phyloP scores from a whole-genome alignment of 2,113 vertebrate genomes.

The Zapornia atra region DNA sequence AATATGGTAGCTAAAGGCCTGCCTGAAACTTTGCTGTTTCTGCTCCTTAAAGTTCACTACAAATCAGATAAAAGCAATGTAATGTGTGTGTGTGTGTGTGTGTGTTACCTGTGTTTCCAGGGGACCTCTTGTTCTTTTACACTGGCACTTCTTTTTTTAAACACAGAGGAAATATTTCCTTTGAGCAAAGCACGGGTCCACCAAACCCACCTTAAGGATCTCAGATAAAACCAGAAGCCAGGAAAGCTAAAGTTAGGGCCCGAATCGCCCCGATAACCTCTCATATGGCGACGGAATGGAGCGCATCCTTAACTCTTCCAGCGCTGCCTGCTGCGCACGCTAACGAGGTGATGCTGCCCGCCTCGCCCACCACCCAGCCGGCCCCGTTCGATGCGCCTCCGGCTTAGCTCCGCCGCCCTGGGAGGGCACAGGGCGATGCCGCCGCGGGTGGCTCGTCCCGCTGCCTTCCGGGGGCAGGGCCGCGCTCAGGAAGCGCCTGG shows the following conservation, averaged over 20 bases:
- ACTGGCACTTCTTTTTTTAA: not conserved
- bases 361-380: rapidly evolving
- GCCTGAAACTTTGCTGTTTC: not conserved
- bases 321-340: not conserved
- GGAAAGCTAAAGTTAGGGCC: not conserved
- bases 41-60: too few species aligned
- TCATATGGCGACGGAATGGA: rapidly evolving
- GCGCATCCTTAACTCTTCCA: not conserved
- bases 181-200: not conserved
- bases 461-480: not conserved
- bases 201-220: not conserved
- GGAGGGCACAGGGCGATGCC: rapidly evolving
- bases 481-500: not conserved
- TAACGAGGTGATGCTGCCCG: not conserved
- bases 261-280: not conserved
- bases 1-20: not conserved
- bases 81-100: too few species aligned
- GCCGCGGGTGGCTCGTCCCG: not conserved
- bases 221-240: not conserved
- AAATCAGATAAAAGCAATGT: too few species aligned
- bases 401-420: not conserved
- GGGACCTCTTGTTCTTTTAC: not conserved
- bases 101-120: rapidly evolving
- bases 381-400: not conserved
- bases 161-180: not conserved